Conservation (phyloP, 2,797 vertebrate species). For the Microctenopoma lineatum region DNA sequence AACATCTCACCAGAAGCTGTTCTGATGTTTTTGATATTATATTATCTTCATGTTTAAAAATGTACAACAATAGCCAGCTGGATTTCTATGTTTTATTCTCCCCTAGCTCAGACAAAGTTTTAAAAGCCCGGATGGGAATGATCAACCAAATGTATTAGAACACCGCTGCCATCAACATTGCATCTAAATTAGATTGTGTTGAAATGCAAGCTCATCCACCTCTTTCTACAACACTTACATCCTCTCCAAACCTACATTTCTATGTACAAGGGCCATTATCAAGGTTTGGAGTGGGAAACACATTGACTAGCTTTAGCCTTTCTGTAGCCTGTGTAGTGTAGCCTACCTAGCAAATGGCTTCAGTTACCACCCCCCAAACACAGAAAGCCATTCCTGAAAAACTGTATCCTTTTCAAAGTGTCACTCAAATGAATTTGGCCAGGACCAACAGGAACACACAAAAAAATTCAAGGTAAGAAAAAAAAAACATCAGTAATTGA, state of each 20-base stretch:
- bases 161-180: neutral
- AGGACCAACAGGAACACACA: neutral
- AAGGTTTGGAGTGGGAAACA: slow-evolving; percentile 3
- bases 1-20: slow-evolving; percentile 15
- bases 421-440: slow-evolving; percentile 30
- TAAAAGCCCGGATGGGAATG: neutral
- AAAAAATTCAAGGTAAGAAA: neutral
- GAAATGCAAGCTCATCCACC: neutral
- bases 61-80: too few relatives aligned
- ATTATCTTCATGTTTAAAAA: neutral
- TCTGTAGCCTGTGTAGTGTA: neutral
- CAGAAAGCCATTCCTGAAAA: slow-evolving; percentile 12
- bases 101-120: neutral
- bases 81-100: too few relatives aligned
- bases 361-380: slow-evolving; percentile 13
- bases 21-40: slow-evolving; percentile 17
- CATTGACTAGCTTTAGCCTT: slow-evolving; percentile 14
- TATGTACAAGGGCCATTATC: slow-evolving; percentile 14
- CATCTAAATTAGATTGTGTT: neutral
- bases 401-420: slow-evolving; percentile 15
- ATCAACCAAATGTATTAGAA: neutral
- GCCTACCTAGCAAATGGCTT: slow-evolving; percentile 32
- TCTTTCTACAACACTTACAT: slow-evolving; percentile 19
- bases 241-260: slow-evolving; percentile 34
- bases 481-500: neutral